Percentiles rank a stretch among this genome's conserved stretches.
Evolutionary conservation across 2,797 vertebrate species (phyloP).

Genomic region (Okamejei kenojei): DNA sequence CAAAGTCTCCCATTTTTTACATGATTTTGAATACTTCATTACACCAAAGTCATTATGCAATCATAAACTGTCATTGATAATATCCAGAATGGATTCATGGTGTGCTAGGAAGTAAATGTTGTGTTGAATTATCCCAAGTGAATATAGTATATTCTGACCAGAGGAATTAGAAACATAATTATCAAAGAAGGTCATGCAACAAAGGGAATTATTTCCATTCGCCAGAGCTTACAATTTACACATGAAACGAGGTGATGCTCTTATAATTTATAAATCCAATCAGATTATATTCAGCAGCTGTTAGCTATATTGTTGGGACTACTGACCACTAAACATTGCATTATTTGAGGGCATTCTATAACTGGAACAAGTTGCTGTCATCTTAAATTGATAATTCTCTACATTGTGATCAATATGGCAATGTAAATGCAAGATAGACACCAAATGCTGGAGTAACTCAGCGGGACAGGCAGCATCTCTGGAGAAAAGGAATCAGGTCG

Average conservation of each 20-base stretch:
- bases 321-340: not conserved
- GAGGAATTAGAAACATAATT: slow-evolving; percentile 41
- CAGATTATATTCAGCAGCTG: not conserved
- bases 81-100: too few relatives aligned
- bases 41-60: not conserved
- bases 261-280: not conserved
- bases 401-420: not conserved
- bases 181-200: slow-evolving; percentile 40
- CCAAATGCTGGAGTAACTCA: too few relatives aligned
- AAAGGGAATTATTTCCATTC: not conserved
- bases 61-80: not conserved
- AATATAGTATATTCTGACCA: not conserved
- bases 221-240: not conserved
- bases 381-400: not conserved
- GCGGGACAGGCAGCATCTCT: too few relatives aligned
- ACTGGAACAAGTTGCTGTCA: not conserved
- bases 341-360: not conserved
- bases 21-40: not conserved
- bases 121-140: too few relatives aligned
- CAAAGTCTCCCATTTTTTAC: not conserved
- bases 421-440: not conserved
- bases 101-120: too few relatives aligned
- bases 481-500: too few relatives aligned
- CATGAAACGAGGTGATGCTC: not conserved
- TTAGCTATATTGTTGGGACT: not conserved